A percentile compares a stretch with the other conserved stretches of the same genome.
These are phyloP conservation scores for Microtus oregoni DNA, from an alignment of 2,113 vertebrate genomes.

Conservation along the genomic window DNA sequence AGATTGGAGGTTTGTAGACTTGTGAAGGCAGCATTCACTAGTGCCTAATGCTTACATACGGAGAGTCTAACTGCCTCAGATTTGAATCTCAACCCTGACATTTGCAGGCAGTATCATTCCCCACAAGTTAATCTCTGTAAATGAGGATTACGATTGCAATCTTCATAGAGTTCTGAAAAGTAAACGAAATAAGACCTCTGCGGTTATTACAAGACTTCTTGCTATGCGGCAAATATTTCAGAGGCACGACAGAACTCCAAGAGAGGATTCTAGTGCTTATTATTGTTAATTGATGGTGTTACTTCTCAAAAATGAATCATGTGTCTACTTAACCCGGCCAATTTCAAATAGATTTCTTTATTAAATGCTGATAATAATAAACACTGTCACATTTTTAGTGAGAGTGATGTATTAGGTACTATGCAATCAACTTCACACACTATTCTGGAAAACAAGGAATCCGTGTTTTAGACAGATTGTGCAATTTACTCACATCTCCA, in stretches of 20 bases:
- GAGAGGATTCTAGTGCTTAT: background rate
- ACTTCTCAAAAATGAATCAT: background rate
- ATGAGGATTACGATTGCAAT: background rate
- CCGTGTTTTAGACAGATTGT: background rate
- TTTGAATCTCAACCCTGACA: slow-evolving; percentile 3
- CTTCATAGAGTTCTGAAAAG: background rate
- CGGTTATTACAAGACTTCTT: slow-evolving; percentile 20
- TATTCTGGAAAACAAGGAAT: background rate
- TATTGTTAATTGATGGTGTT: slow-evolving; percentile 18
- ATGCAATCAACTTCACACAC: background rate
- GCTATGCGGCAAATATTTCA: slow-evolving; percentile 11
- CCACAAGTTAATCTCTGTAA: slow-evolving; percentile 9
- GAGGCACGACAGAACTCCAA: background rate
- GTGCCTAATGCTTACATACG: background rate
- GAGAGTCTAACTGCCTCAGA: background rate
- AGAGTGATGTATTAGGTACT: background rate
- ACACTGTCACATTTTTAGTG: background rate
- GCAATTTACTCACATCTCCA: background rate
- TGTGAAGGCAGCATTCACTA: background rate
- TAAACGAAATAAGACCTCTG: background rate
- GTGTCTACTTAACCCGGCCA: background rate
- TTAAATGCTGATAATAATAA: slow-evolving; percentile 4
- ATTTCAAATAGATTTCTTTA: slow-evolving; percentile 42
- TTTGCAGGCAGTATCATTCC: background rate
- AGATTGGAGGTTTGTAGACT: background rate